Percentiles rank a stretch among this genome's conserved stretches.
These are phyloP conservation scores for Heliothis subflexa DNA, from an alignment of 1,140 invertebrate genomes.

Conservation along the genomic window DNA sequence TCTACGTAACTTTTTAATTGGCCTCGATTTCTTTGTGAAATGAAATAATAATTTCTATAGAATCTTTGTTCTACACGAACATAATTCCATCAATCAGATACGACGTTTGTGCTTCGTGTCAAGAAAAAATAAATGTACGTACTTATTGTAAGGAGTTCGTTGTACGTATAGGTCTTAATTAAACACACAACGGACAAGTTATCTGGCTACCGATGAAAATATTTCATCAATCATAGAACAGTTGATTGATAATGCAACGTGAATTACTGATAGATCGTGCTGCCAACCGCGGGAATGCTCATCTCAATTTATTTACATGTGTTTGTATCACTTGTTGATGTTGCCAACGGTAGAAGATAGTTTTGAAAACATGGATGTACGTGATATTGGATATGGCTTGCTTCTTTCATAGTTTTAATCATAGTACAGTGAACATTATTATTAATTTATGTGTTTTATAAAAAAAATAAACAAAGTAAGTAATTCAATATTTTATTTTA, in stretches of 20 bases:
- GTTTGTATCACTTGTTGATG: constrained; percentile 83
- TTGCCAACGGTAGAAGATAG: constrained; percentile 71
- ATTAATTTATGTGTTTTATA: too few relatives aligned
- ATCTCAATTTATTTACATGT: constrained; percentile 84
- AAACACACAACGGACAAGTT: constrained; percentile 75
- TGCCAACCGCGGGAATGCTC: constrained; percentile 71
- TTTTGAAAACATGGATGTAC: constrained; percentile 50
- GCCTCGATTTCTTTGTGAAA: not conserved
- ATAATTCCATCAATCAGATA: constrained; percentile 32
- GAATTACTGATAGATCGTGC: constrained; percentile 83
- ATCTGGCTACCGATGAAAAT: constrained; percentile 82
- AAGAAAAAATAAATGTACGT: constrained; percentile 11
- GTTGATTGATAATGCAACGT: constrained; percentile 84
- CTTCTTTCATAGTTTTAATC: not conserved
- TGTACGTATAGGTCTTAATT: constrained; percentile 79
- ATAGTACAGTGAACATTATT: too few relatives aligned
- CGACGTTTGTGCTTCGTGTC: constrained; percentile 36
- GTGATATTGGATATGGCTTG: not conserved
- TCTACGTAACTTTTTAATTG: constrained; percentile 3
- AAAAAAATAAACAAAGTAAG: too few relatives aligned
- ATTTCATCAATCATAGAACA: constrained; percentile 82
- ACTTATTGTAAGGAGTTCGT: constrained; percentile 46
- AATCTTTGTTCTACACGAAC: constrained; percentile 3
- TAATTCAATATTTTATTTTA: too few relatives aligned
- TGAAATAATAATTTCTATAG: constrained; percentile 27